Evolutionary conservation across 2,797 vertebrate genomes (phyloP), one percentile per base, ranked within the genome.

Genomic region (Glossophaga mutica): DNA sequence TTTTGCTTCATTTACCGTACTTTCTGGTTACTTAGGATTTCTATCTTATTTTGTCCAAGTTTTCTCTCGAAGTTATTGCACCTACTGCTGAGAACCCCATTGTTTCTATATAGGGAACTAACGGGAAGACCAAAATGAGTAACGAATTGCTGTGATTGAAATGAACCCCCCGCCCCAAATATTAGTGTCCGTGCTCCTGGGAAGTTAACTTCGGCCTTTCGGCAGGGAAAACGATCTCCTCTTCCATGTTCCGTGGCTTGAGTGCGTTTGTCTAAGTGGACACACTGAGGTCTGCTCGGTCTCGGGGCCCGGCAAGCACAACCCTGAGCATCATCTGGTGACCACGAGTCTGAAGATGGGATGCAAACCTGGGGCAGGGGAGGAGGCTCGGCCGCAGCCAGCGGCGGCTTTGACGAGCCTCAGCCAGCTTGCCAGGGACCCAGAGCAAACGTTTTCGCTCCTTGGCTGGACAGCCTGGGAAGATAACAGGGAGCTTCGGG

Each of bases 401-500:
- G 42, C 46, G 32, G 4, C 67, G 37, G 68, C 87, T 46, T 19
- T 78, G 68, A 90, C 77, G 74, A 34, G 85, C 18, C 1, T 52
- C 91, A 86, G 76, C 89, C 96, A 83, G 96, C 90, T 82, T 34
- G 68, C 46, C 78, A 55, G 77, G 79, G 76, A 91, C 78, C 42
- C 90, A 84, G 82, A 37, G 55, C 77, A 95, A 97, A 93, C 91
- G 89, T 88, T 92, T 97, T 91, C 93, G 84, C 97, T 95, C 71
- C 78, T 90, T 52, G 91, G 52, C 92, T 16, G 48, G 86, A 98
- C 77, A 92, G 87, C 93, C 95, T 94, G 90, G 96, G 97, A 96
- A 98, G 96, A 97, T 87, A 97, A 94, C 95, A 39, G 22, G n/a
- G 50, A 3, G 86, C 79, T 78, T 92, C 96, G 97, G 95, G 96